Conservation (phyloP, 2,113 vertebrate genomes). For the Eurypyga helias region DNA sequence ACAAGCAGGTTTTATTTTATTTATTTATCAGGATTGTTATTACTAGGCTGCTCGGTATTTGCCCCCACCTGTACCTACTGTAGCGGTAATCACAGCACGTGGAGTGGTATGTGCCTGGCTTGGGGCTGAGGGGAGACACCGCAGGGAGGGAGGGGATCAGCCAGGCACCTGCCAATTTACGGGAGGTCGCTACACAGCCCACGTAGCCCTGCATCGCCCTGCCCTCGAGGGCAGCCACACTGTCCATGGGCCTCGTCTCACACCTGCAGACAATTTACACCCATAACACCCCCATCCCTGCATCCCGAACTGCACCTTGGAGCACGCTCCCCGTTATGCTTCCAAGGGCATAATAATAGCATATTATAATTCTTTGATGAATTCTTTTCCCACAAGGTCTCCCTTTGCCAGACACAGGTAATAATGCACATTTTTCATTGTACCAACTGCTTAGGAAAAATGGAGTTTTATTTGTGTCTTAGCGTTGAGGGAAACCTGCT, state of each 20-base stretch:
- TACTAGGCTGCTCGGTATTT: background rate
- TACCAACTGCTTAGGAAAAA: background rate
- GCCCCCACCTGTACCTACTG: background rate
- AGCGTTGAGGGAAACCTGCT: background rate
- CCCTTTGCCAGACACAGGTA: background rate
- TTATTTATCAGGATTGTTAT: background rate
- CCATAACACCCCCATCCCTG: background rate
- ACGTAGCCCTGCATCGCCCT: background rate
- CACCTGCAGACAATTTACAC: background rate
- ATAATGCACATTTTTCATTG: slow-evolving; percentile 24
- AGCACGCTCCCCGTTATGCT: background rate
- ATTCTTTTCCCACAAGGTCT: slow-evolving; percentile 31
- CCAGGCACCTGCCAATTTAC: background rate
- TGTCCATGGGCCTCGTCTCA: background rate
- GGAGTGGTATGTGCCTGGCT: background rate
- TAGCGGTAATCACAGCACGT: background rate
- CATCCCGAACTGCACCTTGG: background rate
- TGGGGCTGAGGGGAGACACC: background rate
- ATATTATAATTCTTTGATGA: background rate
- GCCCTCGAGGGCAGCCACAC: too few species aligned
- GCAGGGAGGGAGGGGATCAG: background rate
- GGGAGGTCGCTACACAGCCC: background rate
- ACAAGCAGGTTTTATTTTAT: background rate
- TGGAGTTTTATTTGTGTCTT: background rate
- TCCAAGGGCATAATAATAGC: background rate